Evolutionary conservation across 2,888 invertebrate genomes (phyloP), one percentile per base, ranked within the genome.

Genomic region (Stenchaetothrips biformis): DNA sequence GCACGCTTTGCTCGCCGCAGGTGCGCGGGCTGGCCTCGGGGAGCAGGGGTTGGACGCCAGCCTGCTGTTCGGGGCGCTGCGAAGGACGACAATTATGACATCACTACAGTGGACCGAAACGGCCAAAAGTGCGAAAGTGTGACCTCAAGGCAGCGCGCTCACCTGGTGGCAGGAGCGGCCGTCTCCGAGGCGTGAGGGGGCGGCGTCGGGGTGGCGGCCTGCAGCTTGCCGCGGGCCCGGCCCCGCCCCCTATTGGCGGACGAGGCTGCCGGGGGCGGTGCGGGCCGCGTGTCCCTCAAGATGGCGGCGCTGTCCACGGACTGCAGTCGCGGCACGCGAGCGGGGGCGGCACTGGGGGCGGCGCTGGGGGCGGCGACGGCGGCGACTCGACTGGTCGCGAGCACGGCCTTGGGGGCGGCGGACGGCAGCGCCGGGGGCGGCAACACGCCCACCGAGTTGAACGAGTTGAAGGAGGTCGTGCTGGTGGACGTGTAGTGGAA

Each of bases 211-310:
- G 67, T 37, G 37, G 37, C 37, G 1, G 37, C 37, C 37, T 37
- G 37, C 37, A 37, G 37, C 37, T 37, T 37, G 37, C 37, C 37
- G 2, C 37, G 37, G 37, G 37, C 37, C 9, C 67, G 25, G 67
- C 25, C 21, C 67, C 25, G 67, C 67, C 25, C 53, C 53, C 53
- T 0, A 18, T 18, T 53, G 53, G 11, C 53, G 13, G 53, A 8
- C 13, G 53, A 16, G 53, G 53, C 53, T 53, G 53, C 53, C 53
- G 9, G 59, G 59, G 59, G 59, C 25, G 67, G 25, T 25, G 25
- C 21, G 6, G 67, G 67, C 25, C 67, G 67, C 67, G 67, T 74
- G 67, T 74, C 67, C 67, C 67, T 74, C 11, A 74, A 74, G 67
- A 74, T 25, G 25, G 67, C 67, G 67, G 25, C 25, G 67, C 25